Conservation (phyloP, 2,113 vertebrate genomes). For the Gambusia holbrooki region DNA sequence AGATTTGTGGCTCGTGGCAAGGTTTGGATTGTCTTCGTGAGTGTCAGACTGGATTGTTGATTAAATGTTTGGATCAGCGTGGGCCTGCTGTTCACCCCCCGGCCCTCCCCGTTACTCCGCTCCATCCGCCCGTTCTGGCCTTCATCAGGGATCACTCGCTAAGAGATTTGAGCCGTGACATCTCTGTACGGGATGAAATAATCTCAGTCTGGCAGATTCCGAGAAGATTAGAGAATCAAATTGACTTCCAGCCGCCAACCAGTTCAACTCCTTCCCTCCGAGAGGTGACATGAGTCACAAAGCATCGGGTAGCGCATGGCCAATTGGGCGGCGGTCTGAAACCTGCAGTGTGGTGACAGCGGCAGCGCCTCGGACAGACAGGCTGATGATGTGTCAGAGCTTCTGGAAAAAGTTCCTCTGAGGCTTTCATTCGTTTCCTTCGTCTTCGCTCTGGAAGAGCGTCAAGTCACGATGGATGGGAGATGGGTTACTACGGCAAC, state of each 20-base stretch:
- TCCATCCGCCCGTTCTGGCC: slow-evolving; percentile 9
- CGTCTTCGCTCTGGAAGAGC: slow-evolving; percentile 63
- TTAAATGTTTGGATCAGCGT: slow-evolving; percentile 64
- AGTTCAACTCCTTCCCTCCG: background rate
- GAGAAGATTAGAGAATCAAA: slow-evolving; percentile 70
- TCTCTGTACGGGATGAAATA: slow-evolving; percentile 63
- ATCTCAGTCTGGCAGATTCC: slow-evolving; percentile 71
- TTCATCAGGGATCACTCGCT: slow-evolving; percentile 34
- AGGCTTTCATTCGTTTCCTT: slow-evolving; percentile 39
- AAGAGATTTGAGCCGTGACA: slow-evolving; percentile 50
- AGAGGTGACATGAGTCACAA: slow-evolving; percentile 25
- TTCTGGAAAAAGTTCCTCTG: slow-evolving; percentile 38
- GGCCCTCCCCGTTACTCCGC: too few species aligned
- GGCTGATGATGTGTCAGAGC: slow-evolving; percentile 23
- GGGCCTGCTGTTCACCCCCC: slow-evolving; percentile 40
- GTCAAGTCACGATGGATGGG: slow-evolving; percentile 62
- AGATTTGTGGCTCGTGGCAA: background rate
- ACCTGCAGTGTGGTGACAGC: background rate
- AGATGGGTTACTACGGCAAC: slow-evolving; percentile 69
- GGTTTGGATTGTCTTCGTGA: slow-evolving; percentile 8
- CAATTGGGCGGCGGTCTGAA: slow-evolving; percentile 3
- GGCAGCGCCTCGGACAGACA: slow-evolving; percentile 2
- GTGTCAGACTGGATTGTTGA: slow-evolving; percentile 51
- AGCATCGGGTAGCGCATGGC: slow-evolving; percentile 3
- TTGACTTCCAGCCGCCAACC: slow-evolving; percentile 4